These are phyloP conservation scores for Laothoe populi DNA, from an alignment of 2,888 invertebrate genomes.

Conservation along the genomic window DNA sequence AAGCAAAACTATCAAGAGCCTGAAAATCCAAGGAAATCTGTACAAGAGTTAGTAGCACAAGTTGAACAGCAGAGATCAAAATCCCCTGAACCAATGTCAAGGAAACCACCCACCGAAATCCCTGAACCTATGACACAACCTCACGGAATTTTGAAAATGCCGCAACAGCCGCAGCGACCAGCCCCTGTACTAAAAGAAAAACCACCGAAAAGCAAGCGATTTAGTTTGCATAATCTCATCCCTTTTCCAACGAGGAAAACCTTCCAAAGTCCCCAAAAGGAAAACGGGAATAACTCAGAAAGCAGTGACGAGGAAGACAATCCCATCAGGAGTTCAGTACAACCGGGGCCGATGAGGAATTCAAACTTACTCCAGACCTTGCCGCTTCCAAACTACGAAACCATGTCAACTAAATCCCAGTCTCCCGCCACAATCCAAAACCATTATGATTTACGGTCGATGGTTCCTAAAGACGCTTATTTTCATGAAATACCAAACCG, in stretches of 20 bases:
- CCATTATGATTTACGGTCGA: constrained; percentile 59
- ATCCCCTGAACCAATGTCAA: constrained; percentile 70
- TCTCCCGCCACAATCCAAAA: constrained; percentile 65
- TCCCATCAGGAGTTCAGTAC: constrained; percentile 72
- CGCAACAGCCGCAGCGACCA: constrained; percentile 76
- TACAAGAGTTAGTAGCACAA: constrained; percentile 87
- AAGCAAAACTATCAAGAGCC: constrained; percentile 65
- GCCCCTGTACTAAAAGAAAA: constrained; percentile 78
- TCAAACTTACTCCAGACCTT: constrained; percentile 80
- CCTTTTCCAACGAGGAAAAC: constrained; percentile 81
- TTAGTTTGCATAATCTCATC: constrained; percentile 80
- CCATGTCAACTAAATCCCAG: constrained; percentile 74
- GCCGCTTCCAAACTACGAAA: constrained; percentile 85
- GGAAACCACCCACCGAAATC: constrained; percentile 62
- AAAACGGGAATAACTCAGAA: constrained; percentile 82
- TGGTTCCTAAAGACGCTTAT: constrained; percentile 86
- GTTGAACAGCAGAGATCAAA: constrained; percentile 81
- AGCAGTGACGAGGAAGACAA: constrained; percentile 85
- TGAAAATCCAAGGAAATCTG: constrained; percentile 79
- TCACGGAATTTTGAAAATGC: constrained; percentile 68
- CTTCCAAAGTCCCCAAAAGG: constrained; percentile 75
- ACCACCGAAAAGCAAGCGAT: constrained; percentile 77
- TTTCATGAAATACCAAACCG: constrained; percentile 85
- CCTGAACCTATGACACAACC: constrained; percentile 44
- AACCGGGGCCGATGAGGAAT: constrained; percentile 84